Percentiles rank a stretch among this genome's conserved stretches.
Conservation (phyloP, 2,113 vertebrate genomes). For the Heterochromis multidens region DNA sequence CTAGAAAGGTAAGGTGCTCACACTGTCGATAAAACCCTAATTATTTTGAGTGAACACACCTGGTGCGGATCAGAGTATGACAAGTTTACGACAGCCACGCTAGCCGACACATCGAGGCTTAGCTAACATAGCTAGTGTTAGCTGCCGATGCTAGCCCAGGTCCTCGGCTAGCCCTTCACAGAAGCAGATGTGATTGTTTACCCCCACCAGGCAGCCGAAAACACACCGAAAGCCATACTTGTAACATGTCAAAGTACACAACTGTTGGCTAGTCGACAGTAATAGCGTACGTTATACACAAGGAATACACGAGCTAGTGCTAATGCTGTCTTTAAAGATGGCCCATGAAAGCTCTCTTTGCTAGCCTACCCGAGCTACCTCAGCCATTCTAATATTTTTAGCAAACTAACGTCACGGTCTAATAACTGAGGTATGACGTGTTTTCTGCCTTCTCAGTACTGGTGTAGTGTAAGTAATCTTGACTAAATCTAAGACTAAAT, state of each 20-base stretch:
- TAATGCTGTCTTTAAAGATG: slow-evolving; percentile 17
- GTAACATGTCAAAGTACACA: rapidly evolving
- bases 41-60: not conserved
- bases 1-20: not conserved
- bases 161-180: not conserved
- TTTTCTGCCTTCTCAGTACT: not conserved
- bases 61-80: not conserved
- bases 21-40: rapidly evolving
- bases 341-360: slow-evolving; percentile 18
- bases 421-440: not conserved
- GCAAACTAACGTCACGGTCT: not conserved
- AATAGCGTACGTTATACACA: not conserved
- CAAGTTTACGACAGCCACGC: not conserved
- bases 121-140: slow-evolving; percentile 41
- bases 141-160: slow-evolving; percentile 2
- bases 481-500: not conserved
- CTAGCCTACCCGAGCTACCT: slow-evolving; percentile 44
- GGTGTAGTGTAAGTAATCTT: not conserved
- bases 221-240: rapidly evolving
- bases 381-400: not conserved
- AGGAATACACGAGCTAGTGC: not conserved
- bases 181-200: not conserved
- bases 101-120: slow-evolving; percentile 17
- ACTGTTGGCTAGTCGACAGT: not conserved
- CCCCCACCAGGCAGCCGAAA: not conserved